Evolutionary conservation across 2,888 invertebrate genomes (phyloP).

Genomic region (Brachypalpus laphriformis): DNA sequence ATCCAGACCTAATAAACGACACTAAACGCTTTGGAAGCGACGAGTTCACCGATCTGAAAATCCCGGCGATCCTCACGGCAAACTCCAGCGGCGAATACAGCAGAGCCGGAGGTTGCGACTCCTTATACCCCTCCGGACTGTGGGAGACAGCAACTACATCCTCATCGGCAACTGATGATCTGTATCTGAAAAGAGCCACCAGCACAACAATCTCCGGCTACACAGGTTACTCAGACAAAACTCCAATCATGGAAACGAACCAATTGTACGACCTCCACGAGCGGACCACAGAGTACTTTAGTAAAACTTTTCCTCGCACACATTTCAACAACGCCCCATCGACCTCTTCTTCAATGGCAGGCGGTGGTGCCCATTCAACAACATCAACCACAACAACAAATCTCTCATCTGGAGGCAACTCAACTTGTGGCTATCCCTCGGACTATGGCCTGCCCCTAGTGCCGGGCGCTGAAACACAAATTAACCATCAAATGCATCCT

Average conservation of each 20-base stretch:
- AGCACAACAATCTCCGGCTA: constrained; percentile 85
- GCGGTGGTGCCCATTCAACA: constrained; percentile 77
- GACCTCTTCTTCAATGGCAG: constrained; percentile 67
- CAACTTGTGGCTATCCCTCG: constrained; percentile 86
- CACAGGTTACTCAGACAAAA: constrained; percentile 87
- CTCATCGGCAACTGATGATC: constrained; percentile 79
- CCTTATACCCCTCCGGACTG: constrained; percentile 90
- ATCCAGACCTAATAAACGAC: constrained; percentile 93
- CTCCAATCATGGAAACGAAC: constrained; percentile 87
- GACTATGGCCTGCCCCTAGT: constrained; percentile 91
- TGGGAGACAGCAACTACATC: constrained; percentile 86
- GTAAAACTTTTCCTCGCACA: constrained; percentile 86
- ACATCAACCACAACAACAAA: constrained; percentile 81
- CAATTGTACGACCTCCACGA: constrained; percentile 82
- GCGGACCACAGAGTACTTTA: constrained; percentile 84
- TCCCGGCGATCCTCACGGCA: constrained; percentile 82
- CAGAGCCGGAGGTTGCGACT: constrained; percentile 88
- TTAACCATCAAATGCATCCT: constrained; percentile 82
- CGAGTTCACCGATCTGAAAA: constrained; percentile 82
- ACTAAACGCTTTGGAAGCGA: constrained; percentile 87
- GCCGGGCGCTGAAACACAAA: constrained; percentile 83
- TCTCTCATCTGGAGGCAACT: constrained; percentile 76
- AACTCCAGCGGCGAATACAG: constrained; percentile 90
- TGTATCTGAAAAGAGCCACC: constrained; percentile 85
- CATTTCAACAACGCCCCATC: constrained; percentile 77